Percentiles rank a stretch among this genome's conserved stretches.
Evolutionary conservation across 2,888 invertebrate genomes (phyloP).

Genomic region (Sceliomorpha sp.): DNA sequence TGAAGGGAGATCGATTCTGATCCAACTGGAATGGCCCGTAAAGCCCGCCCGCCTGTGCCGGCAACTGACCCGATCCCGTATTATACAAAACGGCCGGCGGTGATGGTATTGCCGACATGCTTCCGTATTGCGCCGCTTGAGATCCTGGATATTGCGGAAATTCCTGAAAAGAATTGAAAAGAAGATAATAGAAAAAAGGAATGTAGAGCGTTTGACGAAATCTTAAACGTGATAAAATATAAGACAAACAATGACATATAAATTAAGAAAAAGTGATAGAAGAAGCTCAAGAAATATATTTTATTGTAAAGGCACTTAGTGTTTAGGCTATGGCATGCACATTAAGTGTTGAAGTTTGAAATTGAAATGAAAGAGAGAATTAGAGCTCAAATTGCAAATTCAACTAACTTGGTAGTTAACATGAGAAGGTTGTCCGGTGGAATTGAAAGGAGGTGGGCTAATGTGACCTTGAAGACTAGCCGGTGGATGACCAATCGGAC

Average conservation of each 20-base stretch:
- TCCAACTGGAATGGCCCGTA: slow-evolving; percentile 91
- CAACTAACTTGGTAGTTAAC: slow-evolving; percentile 86
- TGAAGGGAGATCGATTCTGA: slow-evolving; percentile 89
- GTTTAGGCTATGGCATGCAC: too few species aligned
- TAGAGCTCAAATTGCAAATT: too few species aligned
- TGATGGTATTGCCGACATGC: slow-evolving; percentile 92
- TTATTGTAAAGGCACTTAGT: too few species aligned
- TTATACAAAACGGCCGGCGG: slow-evolving; percentile 91
- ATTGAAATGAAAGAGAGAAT: too few species aligned
- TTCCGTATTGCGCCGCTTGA: slow-evolving; percentile 85
- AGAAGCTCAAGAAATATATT: too few species aligned
- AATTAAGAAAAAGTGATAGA: too few species aligned
- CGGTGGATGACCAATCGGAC: slow-evolving; percentile 83
- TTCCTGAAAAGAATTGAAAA: slow-evolving; percentile 68
- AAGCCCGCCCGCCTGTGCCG: slow-evolving; percentile 86
- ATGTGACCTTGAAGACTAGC: slow-evolving; percentile 83
- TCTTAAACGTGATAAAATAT: too few species aligned
- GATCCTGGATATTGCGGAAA: slow-evolving; percentile 77
- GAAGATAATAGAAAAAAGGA: too few species aligned
- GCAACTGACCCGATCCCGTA: slow-evolving; percentile 85
- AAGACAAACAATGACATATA: too few species aligned
- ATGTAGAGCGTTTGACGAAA: too few species aligned
- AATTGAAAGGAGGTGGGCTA: slow-evolving; percentile 82
- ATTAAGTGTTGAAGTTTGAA: too few species aligned
- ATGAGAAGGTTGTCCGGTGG: slow-evolving; percentile 82